These are phyloP conservation scores for Matsumurasca onukii DNA, from an alignment of 1,140 invertebrate species.

Conservation along the genomic window DNA sequence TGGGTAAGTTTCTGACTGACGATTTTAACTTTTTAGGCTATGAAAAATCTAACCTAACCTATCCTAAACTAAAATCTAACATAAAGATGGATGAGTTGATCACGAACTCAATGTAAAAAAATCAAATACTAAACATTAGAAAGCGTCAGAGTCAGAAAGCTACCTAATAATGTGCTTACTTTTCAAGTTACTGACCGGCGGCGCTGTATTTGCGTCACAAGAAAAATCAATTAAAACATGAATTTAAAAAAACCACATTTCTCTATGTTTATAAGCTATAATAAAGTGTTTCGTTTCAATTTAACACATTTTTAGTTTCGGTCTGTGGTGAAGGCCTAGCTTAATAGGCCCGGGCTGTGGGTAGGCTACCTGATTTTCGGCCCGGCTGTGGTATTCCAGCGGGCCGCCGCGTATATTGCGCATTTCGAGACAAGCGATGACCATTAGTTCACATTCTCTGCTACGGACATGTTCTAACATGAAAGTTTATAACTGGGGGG, in stretches of 20 bases:
- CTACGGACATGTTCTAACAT: too few species aligned
- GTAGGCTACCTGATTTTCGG: too few species aligned
- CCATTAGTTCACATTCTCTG: too few species aligned
- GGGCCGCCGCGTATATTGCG: background rate
- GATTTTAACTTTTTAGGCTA: background rate
- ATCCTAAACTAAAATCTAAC: background rate
- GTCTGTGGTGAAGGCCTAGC: background rate
- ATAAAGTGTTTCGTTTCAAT: background rate
- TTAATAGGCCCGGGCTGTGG: too few species aligned
- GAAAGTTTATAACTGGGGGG: too few species aligned
- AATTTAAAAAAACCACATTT: background rate
- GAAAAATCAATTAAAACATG: background rate
- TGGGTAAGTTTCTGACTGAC: background rate
- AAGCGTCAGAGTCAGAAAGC: too few species aligned
- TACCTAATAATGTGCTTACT: background rate
- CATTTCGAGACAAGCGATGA: background rate
- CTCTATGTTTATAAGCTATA: background rate
- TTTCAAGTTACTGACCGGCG: background rate
- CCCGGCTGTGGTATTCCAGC: too few species aligned
- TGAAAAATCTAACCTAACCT: background rate
- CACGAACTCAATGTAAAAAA: background rate
- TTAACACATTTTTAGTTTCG: background rate
- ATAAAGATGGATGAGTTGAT: background rate
- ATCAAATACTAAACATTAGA: too few species aligned
- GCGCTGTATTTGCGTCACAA: background rate